These are phyloP conservation scores for Lasioglossum morio DNA, from an alignment of 2,888 invertebrate genomes.

Conservation along the genomic window DNA sequence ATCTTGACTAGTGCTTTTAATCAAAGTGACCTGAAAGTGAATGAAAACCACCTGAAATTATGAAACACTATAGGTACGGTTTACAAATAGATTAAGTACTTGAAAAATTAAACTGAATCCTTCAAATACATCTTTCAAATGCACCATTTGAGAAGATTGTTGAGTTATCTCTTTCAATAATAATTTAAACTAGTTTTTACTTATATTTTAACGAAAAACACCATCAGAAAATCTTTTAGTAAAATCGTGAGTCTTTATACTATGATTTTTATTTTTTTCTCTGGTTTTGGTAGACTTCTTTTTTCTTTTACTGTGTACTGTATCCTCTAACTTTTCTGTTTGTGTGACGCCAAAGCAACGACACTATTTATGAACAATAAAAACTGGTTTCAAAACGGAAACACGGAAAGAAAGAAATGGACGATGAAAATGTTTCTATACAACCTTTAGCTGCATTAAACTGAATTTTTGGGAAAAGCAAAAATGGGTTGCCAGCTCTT, in stretches of 20 bases:
- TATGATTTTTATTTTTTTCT: not conserved
- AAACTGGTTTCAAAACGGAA: not conserved
- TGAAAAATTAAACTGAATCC: not conserved
- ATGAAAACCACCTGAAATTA: not conserved
- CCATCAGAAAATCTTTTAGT: not conserved
- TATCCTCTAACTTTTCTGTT: not conserved
- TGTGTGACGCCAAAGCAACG: not conserved
- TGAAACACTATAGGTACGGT: not conserved
- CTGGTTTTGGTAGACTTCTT: not conserved
- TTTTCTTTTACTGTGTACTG: not conserved
- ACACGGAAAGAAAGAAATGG: not conserved
- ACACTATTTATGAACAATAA: not conserved
- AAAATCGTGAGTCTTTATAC: not conserved
- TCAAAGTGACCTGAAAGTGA: not conserved
- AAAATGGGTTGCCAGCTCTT: not conserved
- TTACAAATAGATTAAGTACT: too few relatives aligned
- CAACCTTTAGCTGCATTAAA: not conserved
- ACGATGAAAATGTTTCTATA: not conserved
- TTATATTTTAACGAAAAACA: fast-evolving
- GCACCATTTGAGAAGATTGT: not conserved
- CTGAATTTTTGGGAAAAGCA: not conserved
- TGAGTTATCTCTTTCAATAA: not conserved
- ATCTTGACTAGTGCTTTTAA: not conserved
- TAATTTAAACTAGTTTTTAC: not conserved
- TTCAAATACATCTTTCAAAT: not conserved